These are phyloP conservation scores for Caenorhabditis panamensis DNA, from an alignment of 2,888 invertebrate species.

Conservation along the genomic window DNA sequence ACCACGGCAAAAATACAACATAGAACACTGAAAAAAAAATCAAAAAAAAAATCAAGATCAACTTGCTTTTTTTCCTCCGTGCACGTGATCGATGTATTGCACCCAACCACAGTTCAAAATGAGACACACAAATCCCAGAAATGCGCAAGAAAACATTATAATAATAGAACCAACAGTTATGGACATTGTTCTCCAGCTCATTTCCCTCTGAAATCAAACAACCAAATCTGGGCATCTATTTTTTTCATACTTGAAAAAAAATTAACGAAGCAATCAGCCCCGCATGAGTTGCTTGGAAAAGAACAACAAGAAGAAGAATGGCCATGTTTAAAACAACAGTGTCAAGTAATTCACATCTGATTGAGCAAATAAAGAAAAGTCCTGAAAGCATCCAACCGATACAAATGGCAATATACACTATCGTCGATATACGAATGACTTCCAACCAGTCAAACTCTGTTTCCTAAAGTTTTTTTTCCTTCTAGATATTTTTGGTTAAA, in stretches of 20 bases:
- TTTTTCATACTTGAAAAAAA: slow-evolving; percentile 79
- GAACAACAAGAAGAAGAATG: slow-evolving; percentile 66
- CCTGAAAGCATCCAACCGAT: slow-evolving; percentile 74
- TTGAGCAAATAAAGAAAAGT: slow-evolving; percentile 70
- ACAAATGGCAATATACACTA: slow-evolving; percentile 72
- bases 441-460: slow-evolving; percentile 73
- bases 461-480: slow-evolving; percentile 33
- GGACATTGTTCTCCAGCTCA: slow-evolving; percentile 59
- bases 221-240: no score
- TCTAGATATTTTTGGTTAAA: not conserved
- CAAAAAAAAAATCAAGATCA: no score
- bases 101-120: slow-evolving; percentile 73
- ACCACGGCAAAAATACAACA: slow-evolving; percentile 50
- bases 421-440: slow-evolving; percentile 74
- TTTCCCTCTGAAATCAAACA: slow-evolving; percentile 53
- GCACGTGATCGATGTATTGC: slow-evolving; percentile 74
- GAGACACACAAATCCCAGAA: slow-evolving; percentile 70
- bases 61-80: no score
- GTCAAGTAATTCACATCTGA: slow-evolving; percentile 71
- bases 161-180: slow-evolving; percentile 68
- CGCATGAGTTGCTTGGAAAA: slow-evolving; percentile 73
- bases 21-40: slow-evolving; percentile 8
- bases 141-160: slow-evolving; percentile 69
- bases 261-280: slow-evolving; percentile 70
- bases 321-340: slow-evolving; percentile 73